Base-by-base conservation (phyloP, 2,113 vertebrate species). In the Pseudopodoces humilis region DNA sequence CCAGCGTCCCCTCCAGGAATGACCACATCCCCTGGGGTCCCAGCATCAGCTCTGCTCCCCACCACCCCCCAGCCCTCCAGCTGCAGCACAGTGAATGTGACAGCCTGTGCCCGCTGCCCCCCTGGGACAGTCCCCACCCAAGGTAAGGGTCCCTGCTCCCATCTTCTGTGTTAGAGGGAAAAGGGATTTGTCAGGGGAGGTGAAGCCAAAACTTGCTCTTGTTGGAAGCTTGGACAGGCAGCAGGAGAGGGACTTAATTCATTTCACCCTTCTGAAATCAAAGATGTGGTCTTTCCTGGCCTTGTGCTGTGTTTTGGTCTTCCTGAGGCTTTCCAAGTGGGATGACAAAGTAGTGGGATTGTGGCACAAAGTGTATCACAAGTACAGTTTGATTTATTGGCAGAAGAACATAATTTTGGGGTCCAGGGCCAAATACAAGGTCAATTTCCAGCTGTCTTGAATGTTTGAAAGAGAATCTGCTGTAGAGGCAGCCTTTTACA, bases 21-120 rank as follows among this genome's bases (percentile, higher is more conserved):
- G 71, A 33, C 43, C 37, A 14, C 11, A 0, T 75, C 95, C 76
- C 39, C 76, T 4, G 64, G 39, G 30, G 28, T 64, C 25, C 52
- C 23, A 0, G 50, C 94, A 0, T n/a, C 75, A 39, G 21, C 67
- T 55, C 30, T 31, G 0, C 67, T 46, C 35, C 52, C 76, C 53
- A 84, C 9, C 92, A 97, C 94, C 44, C 81, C 94, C 78, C 96
- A 94, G 14, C 93, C 97, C 58, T 88, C 96, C 1, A 97, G 92
- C 95, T 99, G 99, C 96, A 97, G 91, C 17, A 33, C 35, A 2
- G 97, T 98, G 79, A 98, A 99, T 18, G 94, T 95, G 44, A 98
- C 98, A 8, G 81, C 95, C 77, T 99, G 99, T 90, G 95, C 96
- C 76, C 90, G 6, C 37, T 99, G 99, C 70, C 85, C 97, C 10